Evolutionary conservation across 1,140 invertebrate species (phyloP).

Genomic region (Zaprionus lachaisei): DNA sequence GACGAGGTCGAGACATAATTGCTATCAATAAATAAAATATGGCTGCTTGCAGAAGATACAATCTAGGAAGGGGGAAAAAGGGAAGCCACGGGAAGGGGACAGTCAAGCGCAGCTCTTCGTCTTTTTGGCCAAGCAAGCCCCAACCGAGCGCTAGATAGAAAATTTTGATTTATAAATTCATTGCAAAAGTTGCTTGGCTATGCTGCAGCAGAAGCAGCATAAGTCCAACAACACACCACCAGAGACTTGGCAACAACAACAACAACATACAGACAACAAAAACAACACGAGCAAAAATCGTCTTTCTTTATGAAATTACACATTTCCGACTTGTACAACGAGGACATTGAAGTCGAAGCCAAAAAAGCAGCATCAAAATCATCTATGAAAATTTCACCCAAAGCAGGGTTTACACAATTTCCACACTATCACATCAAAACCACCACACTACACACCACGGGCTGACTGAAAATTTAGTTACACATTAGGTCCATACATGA

Average conservation of each 20-base stretch:
- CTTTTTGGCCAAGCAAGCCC: conserved; percentile 6
- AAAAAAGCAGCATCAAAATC: conserved; percentile 58
- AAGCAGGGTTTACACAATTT: conserved; percentile 13
- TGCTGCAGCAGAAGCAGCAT: conserved; percentile 59
- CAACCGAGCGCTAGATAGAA: conserved; percentile 64
- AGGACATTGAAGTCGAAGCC: conserved; percentile 65
- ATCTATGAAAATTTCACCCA: conserved; percentile 51
- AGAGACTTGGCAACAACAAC: conserved; percentile 45
- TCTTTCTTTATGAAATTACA: conserved; percentile 81
- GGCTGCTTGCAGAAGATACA: conserved; percentile 45
- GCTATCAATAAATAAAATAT: conserved; percentile 83
- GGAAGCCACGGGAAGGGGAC: conserved; percentile 2
- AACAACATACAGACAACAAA: conserved; percentile 38
- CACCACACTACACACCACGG: conserved; percentile 13
- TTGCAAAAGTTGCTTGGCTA: conserved; percentile 78
- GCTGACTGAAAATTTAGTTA: conserved; percentile 58
- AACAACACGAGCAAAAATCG: conserved; percentile 67
- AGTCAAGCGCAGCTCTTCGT: conserved; percentile 14
- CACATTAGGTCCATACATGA: conserved; percentile 12
- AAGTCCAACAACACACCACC: conserved; percentile 31
- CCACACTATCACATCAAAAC: conserved; percentile 1
- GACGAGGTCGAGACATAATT: conserved; percentile 81
- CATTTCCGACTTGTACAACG: conserved; percentile 82
- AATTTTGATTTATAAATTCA: conserved; percentile 83
- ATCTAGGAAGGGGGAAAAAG: conserved; percentile 2